Conservation (phyloP, 1,140 invertebrate species). For the Cydia pomonella region DNA sequence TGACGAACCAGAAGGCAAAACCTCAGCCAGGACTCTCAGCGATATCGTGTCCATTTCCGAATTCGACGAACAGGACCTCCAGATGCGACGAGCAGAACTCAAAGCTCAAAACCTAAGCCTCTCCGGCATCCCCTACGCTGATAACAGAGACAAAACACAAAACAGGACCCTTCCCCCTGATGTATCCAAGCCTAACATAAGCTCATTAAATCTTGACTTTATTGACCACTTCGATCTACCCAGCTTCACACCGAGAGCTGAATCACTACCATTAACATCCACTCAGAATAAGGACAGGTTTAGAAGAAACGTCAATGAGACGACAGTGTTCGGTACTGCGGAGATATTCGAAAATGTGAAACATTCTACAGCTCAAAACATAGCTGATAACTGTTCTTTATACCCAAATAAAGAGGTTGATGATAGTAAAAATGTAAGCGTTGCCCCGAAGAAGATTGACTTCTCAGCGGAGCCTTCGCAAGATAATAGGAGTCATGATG, state of each 20-base stretch:
- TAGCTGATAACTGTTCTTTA: constrained; percentile 76
- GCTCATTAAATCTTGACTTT: constrained; percentile 63
- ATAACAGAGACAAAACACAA: constrained; percentile 49
- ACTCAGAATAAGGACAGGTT: constrained; percentile 65
- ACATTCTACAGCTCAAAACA: constrained; percentile 58
- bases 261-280: constrained; percentile 70
- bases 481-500: constrained; percentile 61
- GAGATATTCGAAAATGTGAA: constrained; percentile 54
- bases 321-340: constrained; percentile 64
- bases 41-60: constrained; percentile 87
- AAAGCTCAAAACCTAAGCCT: constrained; percentile 63
- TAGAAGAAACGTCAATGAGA: constrained; percentile 78
- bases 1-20: constrained; percentile 73
- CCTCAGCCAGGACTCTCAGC: constrained; percentile 84
- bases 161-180: constrained; percentile 68
- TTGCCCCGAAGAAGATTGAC: constrained; percentile 77
- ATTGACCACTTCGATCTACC: constrained; percentile 57
- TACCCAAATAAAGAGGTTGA: constrained; percentile 74
- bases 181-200: constrained; percentile 59
- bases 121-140: constrained; percentile 43
- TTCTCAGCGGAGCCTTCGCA: constrained; percentile 66
- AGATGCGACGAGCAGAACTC: constrained; percentile 73
- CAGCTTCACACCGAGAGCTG: constrained; percentile 58
- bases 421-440: constrained; percentile 63
- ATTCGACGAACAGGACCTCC: constrained; percentile 83